A percentile compares a stretch with the other conserved stretches of the same genome.
Evolutionary conservation across 2,113 vertebrate species (phyloP).

Genomic region (Corythoichthys haematopterus): DNA sequence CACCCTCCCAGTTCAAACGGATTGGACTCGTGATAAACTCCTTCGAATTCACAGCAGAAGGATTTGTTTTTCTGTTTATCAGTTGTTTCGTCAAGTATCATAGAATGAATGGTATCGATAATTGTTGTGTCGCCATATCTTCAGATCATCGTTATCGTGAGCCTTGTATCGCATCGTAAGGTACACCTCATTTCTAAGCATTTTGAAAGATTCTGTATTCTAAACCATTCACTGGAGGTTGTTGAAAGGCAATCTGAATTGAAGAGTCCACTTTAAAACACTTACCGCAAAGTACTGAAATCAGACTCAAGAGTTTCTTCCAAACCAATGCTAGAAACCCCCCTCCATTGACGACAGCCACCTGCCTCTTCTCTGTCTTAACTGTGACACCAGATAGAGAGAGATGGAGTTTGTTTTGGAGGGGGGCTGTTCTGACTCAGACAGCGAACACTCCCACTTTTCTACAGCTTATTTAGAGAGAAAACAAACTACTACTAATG

Average conservation of each 20-base stretch:
- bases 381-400: slow-evolving; percentile 24
- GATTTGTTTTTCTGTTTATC: no score
- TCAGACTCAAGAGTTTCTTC: slow-evolving; percentile 41
- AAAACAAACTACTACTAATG: slow-evolving; percentile 39
- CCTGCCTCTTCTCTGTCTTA: slow-evolving; percentile 50
- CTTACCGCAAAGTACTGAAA: slow-evolving; percentile 31
- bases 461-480: slow-evolving; percentile 44
- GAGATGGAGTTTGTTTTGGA: slow-evolving; percentile 22
- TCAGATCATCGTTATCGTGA: no score
- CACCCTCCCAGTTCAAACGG: no score
- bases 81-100: no score
- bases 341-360: slow-evolving; percentile 40
- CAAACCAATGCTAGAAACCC: slow-evolving; percentile 34
- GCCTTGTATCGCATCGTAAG: no score
- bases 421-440: slow-evolving; percentile 4
- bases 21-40: no score
- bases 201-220: slow-evolving; percentile 28
- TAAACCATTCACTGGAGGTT: slow-evolving; percentile 24
- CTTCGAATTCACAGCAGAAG: no score
- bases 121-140: no score
- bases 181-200: background rate
- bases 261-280: slow-evolving; percentile 44
- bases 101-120: no score
- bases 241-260: slow-evolving; percentile 49
- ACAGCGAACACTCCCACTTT: slow-evolving; percentile 20